Base-by-base conservation (phyloP, 2,113 vertebrate genomes). In the Mixornis gularis region DNA sequence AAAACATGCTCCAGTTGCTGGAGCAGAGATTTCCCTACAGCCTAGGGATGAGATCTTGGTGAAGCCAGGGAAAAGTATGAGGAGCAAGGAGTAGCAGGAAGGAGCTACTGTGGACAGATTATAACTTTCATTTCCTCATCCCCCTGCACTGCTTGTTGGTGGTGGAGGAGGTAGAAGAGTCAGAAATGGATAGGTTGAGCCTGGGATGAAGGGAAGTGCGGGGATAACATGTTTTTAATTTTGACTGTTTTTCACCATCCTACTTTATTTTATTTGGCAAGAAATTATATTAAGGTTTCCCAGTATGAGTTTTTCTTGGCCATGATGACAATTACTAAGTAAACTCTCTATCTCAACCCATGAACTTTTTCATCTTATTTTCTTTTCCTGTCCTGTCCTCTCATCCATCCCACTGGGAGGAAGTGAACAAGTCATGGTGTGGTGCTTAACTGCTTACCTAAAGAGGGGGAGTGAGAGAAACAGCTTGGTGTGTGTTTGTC, bases 111-210 rank as follows among this genome's bases (percentile, higher is more conserved):
- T 26, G 44, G 26, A 43, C 17, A 83, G 22, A 48, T 14, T 5
- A 46, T 26, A 56, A 44, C 3, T 20, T 7, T 38, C 3, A 10
- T 72, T 36, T 72, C 24, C 9, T 15, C 5, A 30, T 17, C 3
- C 2, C 4, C 3, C 27, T 48, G 6, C 22, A 48, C 17, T 5
- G 3, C 13, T 48, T 68, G 8, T 0, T 60, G 27, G 5, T 41
- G 20, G 5, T 19, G 15, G 4, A 41, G 29, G 13, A 56, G 5
- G 8, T 22, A 81, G 21, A 72, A 55, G 21, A 65, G 15, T 71
- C 32, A 71, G 32, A 4, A 81, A 34, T 11, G 6, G 32, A 38
- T 10, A 3, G 48, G 2, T 40, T 62, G 21, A 86, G 18, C 4
- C n/a, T 56, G 9, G 13, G 13, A 14, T 72, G 10, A 63, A 66